Conservation (phyloP, 92 coral and sea anemone species). For the Parazoanthus swiftii region DNA sequence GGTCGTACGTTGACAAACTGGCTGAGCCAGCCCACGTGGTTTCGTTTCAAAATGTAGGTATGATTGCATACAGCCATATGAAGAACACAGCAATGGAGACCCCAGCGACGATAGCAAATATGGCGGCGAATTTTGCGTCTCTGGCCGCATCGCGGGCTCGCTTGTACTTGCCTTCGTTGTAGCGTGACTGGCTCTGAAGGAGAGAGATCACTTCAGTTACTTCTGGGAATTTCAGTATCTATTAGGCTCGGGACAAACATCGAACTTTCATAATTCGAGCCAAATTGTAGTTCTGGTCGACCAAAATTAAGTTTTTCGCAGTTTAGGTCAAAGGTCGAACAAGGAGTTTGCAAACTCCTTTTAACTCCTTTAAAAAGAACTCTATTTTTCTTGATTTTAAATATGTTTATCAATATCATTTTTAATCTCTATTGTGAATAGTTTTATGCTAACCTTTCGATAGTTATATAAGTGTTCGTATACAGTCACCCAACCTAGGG, state of each 20-base stretch:
- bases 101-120: background rate
- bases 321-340: too few species aligned
- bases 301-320: too few species aligned
- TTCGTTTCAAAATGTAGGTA: background rate
- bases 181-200: background rate
- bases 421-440: too few species aligned
- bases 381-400: too few species aligned
- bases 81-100: background rate
- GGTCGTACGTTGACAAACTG: background rate
- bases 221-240: background rate
- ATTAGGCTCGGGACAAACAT: background rate
- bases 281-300: too few species aligned
- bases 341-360: too few species aligned
- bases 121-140: constrained; percentile 25
- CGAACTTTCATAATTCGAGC: too few species aligned
- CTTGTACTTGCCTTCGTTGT: constrained; percentile 14
- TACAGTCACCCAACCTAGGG: too few species aligned
- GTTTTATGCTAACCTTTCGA: too few species aligned
- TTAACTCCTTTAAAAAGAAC: too few species aligned
- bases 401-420: too few species aligned
- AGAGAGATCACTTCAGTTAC: background rate
- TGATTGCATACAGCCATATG: constrained; percentile 19
- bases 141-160: constrained; percentile 23
- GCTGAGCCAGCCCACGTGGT: background rate
- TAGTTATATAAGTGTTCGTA: too few species aligned